These are phyloP conservation scores for Elysia crispata DNA, from an alignment of 2,888 invertebrate species.

Conservation along the genomic window DNA sequence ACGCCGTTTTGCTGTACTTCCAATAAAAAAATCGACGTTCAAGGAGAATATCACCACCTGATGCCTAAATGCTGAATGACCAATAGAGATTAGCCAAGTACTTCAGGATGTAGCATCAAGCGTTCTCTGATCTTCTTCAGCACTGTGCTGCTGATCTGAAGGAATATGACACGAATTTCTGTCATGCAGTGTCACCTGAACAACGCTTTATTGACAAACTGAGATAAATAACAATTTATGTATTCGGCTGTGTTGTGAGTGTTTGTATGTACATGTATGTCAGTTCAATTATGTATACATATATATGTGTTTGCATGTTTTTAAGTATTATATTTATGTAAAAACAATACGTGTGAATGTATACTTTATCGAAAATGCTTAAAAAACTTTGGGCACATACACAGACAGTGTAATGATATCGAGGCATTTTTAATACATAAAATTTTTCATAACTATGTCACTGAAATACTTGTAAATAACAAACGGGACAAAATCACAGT, in stretches of 20 bases:
- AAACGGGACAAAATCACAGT: too few relatives aligned
- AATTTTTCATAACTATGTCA: too few relatives aligned
- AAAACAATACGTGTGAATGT: too few relatives aligned
- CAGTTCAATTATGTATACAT: background rate
- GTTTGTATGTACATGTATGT: background rate
- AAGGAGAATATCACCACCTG: conserved; percentile 40
- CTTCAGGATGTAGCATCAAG: conserved; percentile 31
- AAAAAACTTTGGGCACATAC: too few relatives aligned
- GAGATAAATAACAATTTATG: conserved; percentile 3
- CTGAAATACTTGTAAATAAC: too few relatives aligned
- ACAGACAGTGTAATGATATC: too few relatives aligned
- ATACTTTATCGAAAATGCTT: too few relatives aligned
- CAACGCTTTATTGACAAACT: conserved; percentile 37
- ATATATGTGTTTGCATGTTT: background rate
- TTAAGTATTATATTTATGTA: background rate
- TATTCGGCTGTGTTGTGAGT: background rate
- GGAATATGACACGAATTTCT: conserved; percentile 27
- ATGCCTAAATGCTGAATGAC: conserved; percentile 31
- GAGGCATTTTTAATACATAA: too few relatives aligned
- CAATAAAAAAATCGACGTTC: conserved; percentile 37
- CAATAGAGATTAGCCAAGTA: conserved; percentile 17
- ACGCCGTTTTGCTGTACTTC: conserved; percentile 33
- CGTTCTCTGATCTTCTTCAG: conserved; percentile 38
- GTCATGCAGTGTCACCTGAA: conserved; percentile 35
- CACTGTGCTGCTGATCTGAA: conserved; percentile 37